Percentiles rank a stretch among this genome's conserved stretches.
These are phyloP conservation scores for Ditylenchus weischeri DNA, from an alignment of 2,888 invertebrate species.

Conservation along the genomic window DNA sequence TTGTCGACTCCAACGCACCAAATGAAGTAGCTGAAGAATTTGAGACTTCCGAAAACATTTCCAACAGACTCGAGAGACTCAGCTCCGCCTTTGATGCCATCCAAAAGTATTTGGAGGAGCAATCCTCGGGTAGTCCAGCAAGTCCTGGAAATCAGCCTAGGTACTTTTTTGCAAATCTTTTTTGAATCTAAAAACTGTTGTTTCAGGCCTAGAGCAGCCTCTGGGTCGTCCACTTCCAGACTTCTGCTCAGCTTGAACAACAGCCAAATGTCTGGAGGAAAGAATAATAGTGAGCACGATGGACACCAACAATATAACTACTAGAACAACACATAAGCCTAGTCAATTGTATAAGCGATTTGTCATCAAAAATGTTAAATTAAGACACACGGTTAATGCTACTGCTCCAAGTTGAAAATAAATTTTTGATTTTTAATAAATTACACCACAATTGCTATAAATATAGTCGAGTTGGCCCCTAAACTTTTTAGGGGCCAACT, in stretches of 20 bases:
- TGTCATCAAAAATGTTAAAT: slow-evolving; percentile 1
- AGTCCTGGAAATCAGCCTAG: neutral
- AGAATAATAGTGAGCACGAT: neutral
- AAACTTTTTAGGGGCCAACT: too few species aligned
- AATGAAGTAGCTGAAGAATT: slow-evolving; percentile 12
- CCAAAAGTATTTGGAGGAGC: slow-evolving; percentile 42
- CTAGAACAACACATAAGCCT: neutral
- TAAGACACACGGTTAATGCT: too few species aligned
- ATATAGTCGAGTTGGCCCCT: too few species aligned
- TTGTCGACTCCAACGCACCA: slow-evolving; percentile 29
- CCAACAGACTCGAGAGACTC: slow-evolving; percentile 35
- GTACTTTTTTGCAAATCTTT: neutral
- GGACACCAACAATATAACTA: neutral
- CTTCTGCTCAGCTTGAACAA: neutral
- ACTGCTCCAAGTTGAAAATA: too few species aligned
- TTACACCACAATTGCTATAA: too few species aligned
- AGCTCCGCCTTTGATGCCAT: slow-evolving; percentile 41
- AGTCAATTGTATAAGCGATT: neutral
- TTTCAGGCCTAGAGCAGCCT: slow-evolving; percentile 1
- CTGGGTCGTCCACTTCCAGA: neutral
- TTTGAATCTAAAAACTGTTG: neutral
- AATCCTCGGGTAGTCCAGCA: slow-evolving; percentile 3
- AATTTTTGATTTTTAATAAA: too few species aligned
- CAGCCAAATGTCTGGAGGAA: neutral
- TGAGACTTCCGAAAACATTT: slow-evolving; percentile 26